Conservation (phyloP, 2,888 invertebrate genomes). For the Ceratothoa steindachneri region DNA sequence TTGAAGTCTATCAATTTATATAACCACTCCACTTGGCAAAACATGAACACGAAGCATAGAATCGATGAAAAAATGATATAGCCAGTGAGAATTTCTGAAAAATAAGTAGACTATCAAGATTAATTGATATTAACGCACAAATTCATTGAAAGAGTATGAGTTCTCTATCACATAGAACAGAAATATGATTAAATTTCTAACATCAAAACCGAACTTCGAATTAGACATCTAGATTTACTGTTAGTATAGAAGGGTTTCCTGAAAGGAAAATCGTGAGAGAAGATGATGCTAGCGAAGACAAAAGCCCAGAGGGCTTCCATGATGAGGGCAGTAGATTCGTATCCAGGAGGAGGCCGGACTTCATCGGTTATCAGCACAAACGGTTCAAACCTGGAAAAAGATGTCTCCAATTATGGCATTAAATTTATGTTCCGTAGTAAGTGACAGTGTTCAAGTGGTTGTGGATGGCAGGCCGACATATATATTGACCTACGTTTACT, state of each 20-base stretch:
- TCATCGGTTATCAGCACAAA: slow-evolving; percentile 48
- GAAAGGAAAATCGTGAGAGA: slow-evolving; percentile 75
- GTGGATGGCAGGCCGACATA: not conserved
- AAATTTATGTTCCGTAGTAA: not conserved
- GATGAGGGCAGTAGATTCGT: slow-evolving; percentile 60
- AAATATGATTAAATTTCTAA: no score
- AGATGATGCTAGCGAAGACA: slow-evolving; percentile 61
- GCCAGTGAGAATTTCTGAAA: slow-evolving; percentile 58
- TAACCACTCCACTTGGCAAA: slow-evolving; percentile 28
- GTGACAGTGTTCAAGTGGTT: not conserved
- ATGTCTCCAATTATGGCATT: not conserved
- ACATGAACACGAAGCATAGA: slow-evolving; percentile 51
- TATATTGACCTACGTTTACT: no score
- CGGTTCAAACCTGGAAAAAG: slow-evolving; percentile 52
- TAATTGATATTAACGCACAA: no score
- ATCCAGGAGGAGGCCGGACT: slow-evolving; percentile 32
- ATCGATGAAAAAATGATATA: slow-evolving; percentile 59
- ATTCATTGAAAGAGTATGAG: no score
- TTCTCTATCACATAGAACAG: no score
- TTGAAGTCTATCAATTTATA: slow-evolving; percentile 26
- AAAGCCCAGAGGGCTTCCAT: slow-evolving; percentile 52
- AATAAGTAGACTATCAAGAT: not conserved
- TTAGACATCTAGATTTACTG: slow-evolving; percentile 48
- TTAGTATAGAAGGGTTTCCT: slow-evolving; percentile 66
- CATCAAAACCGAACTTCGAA: not conserved